These are phyloP conservation scores for Holocentrus rufus DNA, from an alignment of 2,797 vertebrate species.

Conservation along the genomic window DNA sequence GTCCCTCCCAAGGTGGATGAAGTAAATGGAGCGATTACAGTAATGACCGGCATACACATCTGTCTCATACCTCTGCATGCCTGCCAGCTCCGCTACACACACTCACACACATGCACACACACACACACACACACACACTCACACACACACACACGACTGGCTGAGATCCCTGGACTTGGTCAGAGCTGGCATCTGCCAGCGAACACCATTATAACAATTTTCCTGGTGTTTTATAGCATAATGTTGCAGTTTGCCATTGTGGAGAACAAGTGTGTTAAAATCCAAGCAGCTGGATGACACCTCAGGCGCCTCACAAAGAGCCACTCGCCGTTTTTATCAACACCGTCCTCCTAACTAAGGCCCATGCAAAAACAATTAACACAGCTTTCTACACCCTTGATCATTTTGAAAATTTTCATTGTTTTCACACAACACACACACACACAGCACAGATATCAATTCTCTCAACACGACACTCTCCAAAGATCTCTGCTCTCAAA, in stretches of 20 bases:
- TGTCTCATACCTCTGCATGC: slow-evolving; percentile 69
- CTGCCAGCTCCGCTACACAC: slow-evolving; percentile 63
- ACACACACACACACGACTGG: slow-evolving; percentile 26
- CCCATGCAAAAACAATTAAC: no score
- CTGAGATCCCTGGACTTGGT: slow-evolving; percentile 18
- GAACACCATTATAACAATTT: slow-evolving; percentile 21
- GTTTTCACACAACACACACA: no score
- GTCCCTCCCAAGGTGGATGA: slow-evolving; percentile 75
- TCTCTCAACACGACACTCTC: no score
- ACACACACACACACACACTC: slow-evolving; percentile 17
- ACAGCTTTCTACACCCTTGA: no score
- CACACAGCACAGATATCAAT: no score
- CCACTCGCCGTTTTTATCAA: no score
- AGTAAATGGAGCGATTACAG: slow-evolving; percentile 81
- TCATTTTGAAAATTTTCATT: no score
- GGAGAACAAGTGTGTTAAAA: neutral
- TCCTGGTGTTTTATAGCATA: slow-evolving; percentile 10
- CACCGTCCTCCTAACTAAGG: no score
- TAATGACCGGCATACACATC: slow-evolving; percentile 80
- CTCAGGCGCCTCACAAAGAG: slow-evolving; percentile 8
- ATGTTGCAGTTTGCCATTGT: slow-evolving; percentile 10
- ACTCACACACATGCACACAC: slow-evolving; percentile 19
- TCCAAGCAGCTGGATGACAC: slow-evolving; percentile 20
- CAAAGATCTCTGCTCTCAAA: no score
- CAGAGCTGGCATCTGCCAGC: slow-evolving; percentile 15